Base-by-base conservation (phyloP, 2,113 vertebrate species). In the Pimephales promelas region DNA sequence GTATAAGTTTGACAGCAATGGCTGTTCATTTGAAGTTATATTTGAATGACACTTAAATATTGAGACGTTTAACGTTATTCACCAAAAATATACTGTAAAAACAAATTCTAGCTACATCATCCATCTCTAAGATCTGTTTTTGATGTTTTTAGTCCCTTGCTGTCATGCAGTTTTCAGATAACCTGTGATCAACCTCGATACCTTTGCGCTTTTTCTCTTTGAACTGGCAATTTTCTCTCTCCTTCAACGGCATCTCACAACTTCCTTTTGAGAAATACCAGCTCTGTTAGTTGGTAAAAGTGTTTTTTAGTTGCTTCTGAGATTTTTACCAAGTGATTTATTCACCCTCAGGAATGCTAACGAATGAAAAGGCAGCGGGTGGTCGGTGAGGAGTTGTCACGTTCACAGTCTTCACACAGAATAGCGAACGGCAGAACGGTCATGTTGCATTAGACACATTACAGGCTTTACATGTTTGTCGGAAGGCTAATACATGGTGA, bases 141-240 rank as follows among this genome's bases (percentile, higher is more conserved):
- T 31, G 6, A 31, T 64, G 28, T 62, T 26, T 61, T 72, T 43
- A 6, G 40, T 47, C 40, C 59, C 40, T 20, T 49, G 24, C n/a
- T 74, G 71, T 24, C 66, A 0, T 43, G 22, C 5, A 71, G 20
- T 36, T 66, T 43, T 7, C 14, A n/a, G 40, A 43, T 93, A 91
- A 92, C 90, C 92, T 90, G 88, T 88, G 83, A 85, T 86, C 89
- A 89, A 85, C 88, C 88, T 86, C 83, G 76, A 20, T 87, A 83
- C 34, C 22, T 54, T 45, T 20, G 11, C 75, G 47, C 54, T 79
- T 54, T 24, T 43, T 40, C 64, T 59, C 80, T 40, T 81, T 49
- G 20, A 36, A 26, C 62, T 26, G 68, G 40, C n/a, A 52, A 13
- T 47, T n/a, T 61, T n/a, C 28, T 62, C 61, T 74, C 34, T 83